Evolutionary conservation across 2,113 vertebrate species (phyloP).

Genomic region (Brachyhypopomus occidentalis): DNA sequence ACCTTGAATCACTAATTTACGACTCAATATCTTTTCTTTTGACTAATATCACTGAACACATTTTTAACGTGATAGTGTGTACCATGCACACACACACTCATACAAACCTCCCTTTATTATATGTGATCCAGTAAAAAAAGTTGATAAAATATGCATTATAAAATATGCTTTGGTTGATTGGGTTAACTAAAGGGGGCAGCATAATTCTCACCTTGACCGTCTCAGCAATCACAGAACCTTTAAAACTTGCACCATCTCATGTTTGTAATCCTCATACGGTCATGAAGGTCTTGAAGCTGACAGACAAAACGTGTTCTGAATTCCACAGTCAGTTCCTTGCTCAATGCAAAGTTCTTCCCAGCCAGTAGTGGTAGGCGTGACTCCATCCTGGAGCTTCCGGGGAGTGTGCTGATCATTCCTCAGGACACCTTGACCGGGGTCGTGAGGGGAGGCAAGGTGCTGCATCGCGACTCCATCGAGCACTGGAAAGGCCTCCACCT

Average conservation of each 20-base stretch:
- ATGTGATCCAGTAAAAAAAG: no score
- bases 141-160: no score
- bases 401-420: constrained; percentile 81
- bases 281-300: background rate
- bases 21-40: no score
- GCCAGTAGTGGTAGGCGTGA: constrained; percentile 69
- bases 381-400: constrained; percentile 84
- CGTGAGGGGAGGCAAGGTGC: constrained; percentile 75
- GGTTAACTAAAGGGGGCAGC: no score
- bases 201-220: no score
- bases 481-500: constrained; percentile 80
- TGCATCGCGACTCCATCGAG: constrained; percentile 79
- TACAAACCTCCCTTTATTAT: no score
- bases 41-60: no score
- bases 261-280: background rate
- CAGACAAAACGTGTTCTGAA: background rate
- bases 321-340: constrained; percentile 75
- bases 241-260: background rate
- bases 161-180: no score
- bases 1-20: no score
- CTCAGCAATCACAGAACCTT: no score
- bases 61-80: no score
- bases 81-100: no score
- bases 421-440: constrained; percentile 85
- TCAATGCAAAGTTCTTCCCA: constrained; percentile 84